These are phyloP conservation scores for Sitophilus oryzae DNA, from an alignment of 1,140 invertebrate species.

Conservation along the genomic window DNA sequence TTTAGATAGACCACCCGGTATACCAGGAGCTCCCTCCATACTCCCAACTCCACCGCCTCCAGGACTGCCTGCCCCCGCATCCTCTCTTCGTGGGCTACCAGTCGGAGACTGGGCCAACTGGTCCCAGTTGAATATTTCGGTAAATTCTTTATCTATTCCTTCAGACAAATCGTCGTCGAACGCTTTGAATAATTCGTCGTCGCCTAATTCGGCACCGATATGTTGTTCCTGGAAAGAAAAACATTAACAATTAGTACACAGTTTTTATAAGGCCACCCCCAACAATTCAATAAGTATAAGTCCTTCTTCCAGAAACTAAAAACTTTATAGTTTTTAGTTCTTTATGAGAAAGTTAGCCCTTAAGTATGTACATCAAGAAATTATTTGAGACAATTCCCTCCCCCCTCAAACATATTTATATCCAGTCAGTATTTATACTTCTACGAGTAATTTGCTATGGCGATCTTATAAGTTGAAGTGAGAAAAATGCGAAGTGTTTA, in stretches of 20 bases:
- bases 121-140: conserved; percentile 62
- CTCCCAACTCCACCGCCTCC: conserved; percentile 51
- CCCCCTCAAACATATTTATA: too few species aligned
- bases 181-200: conserved; percentile 67
- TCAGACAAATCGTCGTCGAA: conserved; percentile 68
- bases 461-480: too few species aligned
- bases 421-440: too few species aligned
- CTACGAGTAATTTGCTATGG: too few species aligned
- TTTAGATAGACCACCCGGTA: conserved; percentile 30
- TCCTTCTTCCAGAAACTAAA: too few species aligned
- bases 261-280: not conserved
- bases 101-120: conserved; percentile 53
- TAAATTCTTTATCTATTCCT: conserved; percentile 63
- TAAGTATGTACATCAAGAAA: too few species aligned
- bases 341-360: too few species aligned
- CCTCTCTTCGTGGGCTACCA: conserved; percentile 54
- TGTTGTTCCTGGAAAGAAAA: conserved; percentile 54
- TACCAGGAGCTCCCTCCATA: conserved; percentile 54
- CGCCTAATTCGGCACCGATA: conserved; percentile 67
- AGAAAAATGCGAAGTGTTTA: too few species aligned
- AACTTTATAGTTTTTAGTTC: too few species aligned
- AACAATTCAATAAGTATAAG: too few species aligned
- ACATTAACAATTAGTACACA: not conserved
- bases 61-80: conserved; percentile 55
- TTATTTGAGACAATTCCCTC: too few species aligned